Percentiles rank a stretch among this genome's conserved stretches.
Evolutionary conservation across 1,140 invertebrate genomes (phyloP).

Genomic region (Metaphire vulgaris): DNA sequence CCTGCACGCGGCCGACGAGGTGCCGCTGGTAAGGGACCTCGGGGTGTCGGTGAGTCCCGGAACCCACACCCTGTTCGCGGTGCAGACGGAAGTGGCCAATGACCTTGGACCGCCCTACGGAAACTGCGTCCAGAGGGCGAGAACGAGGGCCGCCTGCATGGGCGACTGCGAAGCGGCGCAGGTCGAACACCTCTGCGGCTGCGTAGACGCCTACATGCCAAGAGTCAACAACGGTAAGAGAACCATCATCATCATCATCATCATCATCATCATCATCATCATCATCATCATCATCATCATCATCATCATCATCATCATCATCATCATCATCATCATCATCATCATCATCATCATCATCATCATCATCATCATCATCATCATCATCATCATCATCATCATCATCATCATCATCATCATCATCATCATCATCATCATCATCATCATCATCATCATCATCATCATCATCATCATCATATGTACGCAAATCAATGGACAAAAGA

Average conservation of each 20-base stretch:
- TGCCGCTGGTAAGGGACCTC: conserved; percentile 40
- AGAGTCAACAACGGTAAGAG: background rate
- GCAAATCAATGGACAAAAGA: too few relatives aligned
- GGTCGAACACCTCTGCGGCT: conserved; percentile 6
- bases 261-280: background rate
- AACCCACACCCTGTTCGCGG: conserved; percentile 40
- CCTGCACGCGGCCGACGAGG: conserved; percentile 36
- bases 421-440: conserved; percentile 10
- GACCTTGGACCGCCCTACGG: background rate
- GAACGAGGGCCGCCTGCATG: conserved; percentile 10
- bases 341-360: too few relatives aligned
- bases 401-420: conserved; percentile 4
- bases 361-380: too few relatives aligned
- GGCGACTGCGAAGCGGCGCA: background rate
- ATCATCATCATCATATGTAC: conserved; percentile 6
- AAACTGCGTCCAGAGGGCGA: background rate
- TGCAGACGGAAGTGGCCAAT: conserved; percentile 36
- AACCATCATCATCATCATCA: conserved; percentile 1
- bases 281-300: background rate
- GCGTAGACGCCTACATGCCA: conserved; percentile 5
- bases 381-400: too few relatives aligned
- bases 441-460: conserved; percentile 17
- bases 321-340: too few relatives aligned
- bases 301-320: too few relatives aligned
- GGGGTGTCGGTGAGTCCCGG: conserved; percentile 42